phyloP scores from a whole-genome alignment of 2,888 invertebrate genomes.

The Clistopyga incitator region DNA sequence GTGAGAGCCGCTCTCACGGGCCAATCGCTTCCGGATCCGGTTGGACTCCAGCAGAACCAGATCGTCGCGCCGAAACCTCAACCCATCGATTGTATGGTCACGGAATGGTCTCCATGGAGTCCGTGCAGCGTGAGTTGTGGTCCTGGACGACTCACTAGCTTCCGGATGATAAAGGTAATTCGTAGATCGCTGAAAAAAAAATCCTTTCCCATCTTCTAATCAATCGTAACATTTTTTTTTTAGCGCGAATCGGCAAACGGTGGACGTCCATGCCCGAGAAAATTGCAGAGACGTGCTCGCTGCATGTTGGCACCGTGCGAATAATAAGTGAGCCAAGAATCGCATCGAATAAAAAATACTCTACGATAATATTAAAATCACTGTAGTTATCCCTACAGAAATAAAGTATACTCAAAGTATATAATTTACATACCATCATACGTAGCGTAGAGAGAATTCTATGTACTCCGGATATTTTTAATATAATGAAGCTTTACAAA shows the following conservation, averaged over 20 bases:
- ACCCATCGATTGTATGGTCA: conserved; percentile 89
- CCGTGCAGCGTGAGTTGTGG: conserved; percentile 93
- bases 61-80: conserved; percentile 50
- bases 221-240: background rate
- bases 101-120: conserved; percentile 94
- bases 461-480: no score
- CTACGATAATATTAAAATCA: background rate
- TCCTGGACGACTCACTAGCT: conserved; percentile 88
- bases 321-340: conserved; percentile 48
- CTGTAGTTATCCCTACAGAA: background rate
- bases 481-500: no score
- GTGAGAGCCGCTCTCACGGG: conserved; percentile 74
- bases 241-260: conserved; percentile 87
- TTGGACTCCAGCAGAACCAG: conserved; percentile 61
- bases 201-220: background rate
- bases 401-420: no score
- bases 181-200: conserved; percentile 16
- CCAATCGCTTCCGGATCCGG: conserved; percentile 62
- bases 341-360: background rate
- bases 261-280: conserved; percentile 88
- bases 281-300: conserved; percentile 86
- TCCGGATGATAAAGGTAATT: conserved; percentile 87
- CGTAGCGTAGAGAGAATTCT: no score
- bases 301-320: conserved; percentile 85
- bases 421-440: background rate